Conservation (phyloP, 2,113 vertebrate species). For the Callipepla californica region DNA sequence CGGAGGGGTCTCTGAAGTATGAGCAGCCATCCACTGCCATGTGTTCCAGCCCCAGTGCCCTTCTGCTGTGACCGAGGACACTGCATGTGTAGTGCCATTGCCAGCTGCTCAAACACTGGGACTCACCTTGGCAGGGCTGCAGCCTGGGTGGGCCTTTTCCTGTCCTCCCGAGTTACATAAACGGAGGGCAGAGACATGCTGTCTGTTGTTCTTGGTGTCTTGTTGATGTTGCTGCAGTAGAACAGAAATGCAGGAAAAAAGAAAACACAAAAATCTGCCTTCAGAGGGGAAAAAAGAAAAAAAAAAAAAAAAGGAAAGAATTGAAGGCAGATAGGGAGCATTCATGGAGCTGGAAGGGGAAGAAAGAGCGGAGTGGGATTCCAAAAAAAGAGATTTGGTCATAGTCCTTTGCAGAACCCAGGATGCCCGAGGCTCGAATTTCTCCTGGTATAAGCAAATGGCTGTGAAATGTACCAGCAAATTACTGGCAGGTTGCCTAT, state of each 20-base stretch:
- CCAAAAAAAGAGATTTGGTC: not conserved
- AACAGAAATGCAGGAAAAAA: not conserved
- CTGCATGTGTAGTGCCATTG: no score
- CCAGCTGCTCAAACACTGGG: not conserved
- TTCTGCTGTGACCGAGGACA: not conserved
- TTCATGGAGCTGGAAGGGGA: not conserved
- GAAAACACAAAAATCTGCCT: not conserved
- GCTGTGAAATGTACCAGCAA: slow-evolving; percentile 52
- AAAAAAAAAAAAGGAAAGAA: not conserved
- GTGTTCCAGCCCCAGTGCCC: not conserved
- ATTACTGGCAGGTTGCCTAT: slow-evolving; percentile 19
- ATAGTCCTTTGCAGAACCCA: not conserved
- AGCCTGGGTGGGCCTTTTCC: not conserved
- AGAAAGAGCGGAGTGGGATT: not conserved
- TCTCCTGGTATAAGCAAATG: slow-evolving; percentile 32
- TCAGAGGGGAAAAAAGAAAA: not conserved
- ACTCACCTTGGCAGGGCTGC: not conserved
- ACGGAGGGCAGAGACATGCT: not conserved
- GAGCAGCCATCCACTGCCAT: not conserved
- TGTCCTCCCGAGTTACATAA: not conserved
- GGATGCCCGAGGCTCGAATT: not conserved
- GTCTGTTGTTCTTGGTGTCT: not conserved
- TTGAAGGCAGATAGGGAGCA: not conserved
- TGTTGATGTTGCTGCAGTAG: not conserved
- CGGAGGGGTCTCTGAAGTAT: not conserved